phyloP scores from a whole-genome alignment of 2,888 invertebrate genomes.

The Dysmachus trigonus region DNA sequence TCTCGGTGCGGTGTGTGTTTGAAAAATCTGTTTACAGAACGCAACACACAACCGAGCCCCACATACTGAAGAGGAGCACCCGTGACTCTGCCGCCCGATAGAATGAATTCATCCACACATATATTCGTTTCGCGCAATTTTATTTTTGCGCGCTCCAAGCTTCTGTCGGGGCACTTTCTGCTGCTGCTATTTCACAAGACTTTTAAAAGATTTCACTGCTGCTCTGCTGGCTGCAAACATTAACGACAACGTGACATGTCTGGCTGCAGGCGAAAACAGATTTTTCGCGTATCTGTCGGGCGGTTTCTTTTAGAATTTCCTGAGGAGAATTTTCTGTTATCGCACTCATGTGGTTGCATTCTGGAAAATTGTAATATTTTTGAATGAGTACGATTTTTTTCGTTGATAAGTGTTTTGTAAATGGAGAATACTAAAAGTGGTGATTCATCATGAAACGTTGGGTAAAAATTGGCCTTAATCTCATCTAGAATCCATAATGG shows the following conservation, averaged over 20 bases:
- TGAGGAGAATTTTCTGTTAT: background rate
- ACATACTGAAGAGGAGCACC: background rate
- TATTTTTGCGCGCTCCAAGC: background rate
- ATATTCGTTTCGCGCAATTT: background rate
- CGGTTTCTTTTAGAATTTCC: background rate
- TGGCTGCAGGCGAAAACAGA: background rate
- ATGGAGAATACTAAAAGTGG: background rate
- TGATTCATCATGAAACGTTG: background rate
- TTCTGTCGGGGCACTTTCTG: background rate
- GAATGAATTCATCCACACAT: background rate
- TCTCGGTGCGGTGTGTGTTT: background rate
- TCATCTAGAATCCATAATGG: background rate
- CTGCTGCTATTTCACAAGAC: conserved; percentile 4
- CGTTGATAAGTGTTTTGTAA: background rate
- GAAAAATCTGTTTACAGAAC: background rate
- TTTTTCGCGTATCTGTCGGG: background rate
- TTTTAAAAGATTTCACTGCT: background rate
- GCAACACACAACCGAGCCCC: background rate
- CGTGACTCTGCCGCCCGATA: background rate
- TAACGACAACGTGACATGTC: background rate
- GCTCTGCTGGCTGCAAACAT: background rate
- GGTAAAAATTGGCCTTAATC: background rate
- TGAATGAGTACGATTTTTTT: background rate
- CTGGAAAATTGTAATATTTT: background rate
- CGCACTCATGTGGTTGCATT: background rate